A percentile compares a stretch with the other conserved stretches of the same genome.
Evolutionary conservation across 2,888 invertebrate genomes (phyloP).

Genomic region (Nephrotoma guestfalica): DNA sequence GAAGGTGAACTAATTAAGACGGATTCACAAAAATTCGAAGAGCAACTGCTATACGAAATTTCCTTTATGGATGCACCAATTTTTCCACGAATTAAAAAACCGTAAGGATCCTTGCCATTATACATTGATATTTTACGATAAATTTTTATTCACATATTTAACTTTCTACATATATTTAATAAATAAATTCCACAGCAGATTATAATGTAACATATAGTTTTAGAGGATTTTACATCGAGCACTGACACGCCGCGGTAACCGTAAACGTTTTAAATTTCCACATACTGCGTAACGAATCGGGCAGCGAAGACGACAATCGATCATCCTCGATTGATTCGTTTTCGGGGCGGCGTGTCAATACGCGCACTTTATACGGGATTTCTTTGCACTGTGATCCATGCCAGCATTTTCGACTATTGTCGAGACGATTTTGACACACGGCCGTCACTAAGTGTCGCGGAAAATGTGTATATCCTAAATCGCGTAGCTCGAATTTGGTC

Average conservation of each 20-base stretch:
- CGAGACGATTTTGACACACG: slow-evolving; percentile 21
- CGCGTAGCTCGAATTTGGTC: slow-evolving; percentile 22
- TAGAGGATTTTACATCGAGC: slow-evolving; percentile 15
- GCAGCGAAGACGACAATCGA: slow-evolving; percentile 16
- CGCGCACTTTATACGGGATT: slow-evolving; percentile 28
- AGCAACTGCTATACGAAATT: background rate
- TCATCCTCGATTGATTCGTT: slow-evolving; percentile 19
- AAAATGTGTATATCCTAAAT: slow-evolving; percentile 25
- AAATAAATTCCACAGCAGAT: too few relatives aligned
- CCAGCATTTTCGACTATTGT: slow-evolving; percentile 16
- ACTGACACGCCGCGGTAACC: slow-evolving; percentile 30
- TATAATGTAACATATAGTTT: background rate
- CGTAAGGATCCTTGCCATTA: background rate
- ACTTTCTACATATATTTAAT: background rate
- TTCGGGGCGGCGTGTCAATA: slow-evolving; percentile 19
- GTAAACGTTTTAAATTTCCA: slow-evolving; percentile 29
- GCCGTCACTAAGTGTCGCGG: slow-evolving; percentile 28
- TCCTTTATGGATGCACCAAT: slow-evolving; percentile 1
- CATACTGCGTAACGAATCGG: slow-evolving; percentile 18
- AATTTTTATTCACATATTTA: background rate
- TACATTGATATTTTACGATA: background rate
- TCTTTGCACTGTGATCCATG: slow-evolving; percentile 27
- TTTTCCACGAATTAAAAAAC: slow-evolving; percentile 1
- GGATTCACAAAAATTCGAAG: slow-evolving; percentile 7
- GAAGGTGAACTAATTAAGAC: background rate